These are phyloP conservation scores for Sphenopsis melanotis DNA, from an alignment of 2,797 vertebrate species.

Conservation along the genomic window DNA sequence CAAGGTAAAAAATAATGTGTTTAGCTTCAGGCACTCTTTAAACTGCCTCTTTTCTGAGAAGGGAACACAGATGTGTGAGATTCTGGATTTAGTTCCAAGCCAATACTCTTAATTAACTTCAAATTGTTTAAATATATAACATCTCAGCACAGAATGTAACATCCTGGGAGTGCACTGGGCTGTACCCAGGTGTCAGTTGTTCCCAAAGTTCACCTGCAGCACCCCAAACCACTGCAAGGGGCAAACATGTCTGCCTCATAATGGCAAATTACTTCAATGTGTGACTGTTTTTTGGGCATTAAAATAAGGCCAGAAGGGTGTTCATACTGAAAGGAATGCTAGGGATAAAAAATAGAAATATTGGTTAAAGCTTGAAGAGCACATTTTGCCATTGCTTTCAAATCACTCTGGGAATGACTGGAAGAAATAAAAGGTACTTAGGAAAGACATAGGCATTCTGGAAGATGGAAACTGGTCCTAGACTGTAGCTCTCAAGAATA, in stretches of 20 bases:
- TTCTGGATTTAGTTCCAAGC: constrained; percentile 76
- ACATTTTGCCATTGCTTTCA: not conserved
- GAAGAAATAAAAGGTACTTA: not conserved
- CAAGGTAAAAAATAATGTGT: constrained; percentile 52
- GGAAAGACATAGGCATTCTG: not conserved
- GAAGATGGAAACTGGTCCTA: not conserved
- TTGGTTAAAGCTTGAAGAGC: not conserved
- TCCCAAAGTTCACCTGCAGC: not conserved
- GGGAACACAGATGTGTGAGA: constrained; percentile 73
- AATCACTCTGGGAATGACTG: not conserved
- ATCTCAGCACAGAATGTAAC: not conserved
- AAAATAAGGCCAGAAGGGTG: not conserved
- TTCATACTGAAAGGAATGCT: not conserved
- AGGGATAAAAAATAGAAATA: not conserved
- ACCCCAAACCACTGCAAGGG: not conserved
- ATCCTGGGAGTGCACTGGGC: not conserved
- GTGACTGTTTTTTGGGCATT: not conserved
- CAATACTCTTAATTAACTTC: constrained; percentile 80
- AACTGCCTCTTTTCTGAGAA: constrained; percentile 59
- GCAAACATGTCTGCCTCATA: rapidly evolving
- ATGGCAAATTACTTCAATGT: not conserved
- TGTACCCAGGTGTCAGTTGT: not conserved
- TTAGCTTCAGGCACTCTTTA: constrained; percentile 65
- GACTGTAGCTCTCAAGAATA: not conserved
- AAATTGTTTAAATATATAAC: constrained; percentile 73